Evolutionary conservation across 2,797 vertebrate genomes (phyloP), one percentile per base, ranked within the genome.

Genomic region (Pseudocheirus occidentalis): DNA sequence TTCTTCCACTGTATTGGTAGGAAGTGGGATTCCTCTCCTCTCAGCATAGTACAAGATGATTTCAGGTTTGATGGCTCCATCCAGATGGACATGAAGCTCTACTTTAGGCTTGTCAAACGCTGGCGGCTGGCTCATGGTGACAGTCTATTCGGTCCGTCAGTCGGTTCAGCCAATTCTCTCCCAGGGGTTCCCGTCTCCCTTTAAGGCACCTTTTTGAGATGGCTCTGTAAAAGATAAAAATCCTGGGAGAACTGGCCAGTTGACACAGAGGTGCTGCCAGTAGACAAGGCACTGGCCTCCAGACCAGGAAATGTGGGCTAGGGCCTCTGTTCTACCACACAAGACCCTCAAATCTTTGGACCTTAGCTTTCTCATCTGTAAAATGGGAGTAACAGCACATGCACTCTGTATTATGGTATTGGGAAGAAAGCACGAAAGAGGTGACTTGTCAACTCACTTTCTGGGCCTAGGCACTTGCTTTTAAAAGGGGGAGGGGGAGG

Each of bases 41-140:
- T 97, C 98, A 97, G 99, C 99, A 1, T 99, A 99, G 93, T 99
- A 98, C 14, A 99, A 81, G 98, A 99, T 99, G 10, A 99, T 99
- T 98, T 99, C 98, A 1, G 99, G 98, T 95, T 99, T 99, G 98
- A 99, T 99, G 97, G 99, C 98, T 96, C 99, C 99, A 98, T 99
- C 99, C 4, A 99, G 99, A 96, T 99, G 99, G 73, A 99, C 98
- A 0, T 99, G 99, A 91, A 99, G 99, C 96, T 99, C 99, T 55
- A 98, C 98, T 98, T 98, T 98, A 93, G 98, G 98, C 94, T 95
- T 97, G 93, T 96, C 94, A 96, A 98, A 98, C 46, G 93, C 95
- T 0, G 95, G 27, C 12, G n/a, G n/a, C n/a, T n/a, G n/a, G n/a
- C n/a, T n/a, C n/a, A n/a, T n/a, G n/a, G n/a, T n/a, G n/a, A n/a